phyloP scores from a whole-genome alignment of 2,797 vertebrate genomes.

The Capromys pilorides region DNA sequence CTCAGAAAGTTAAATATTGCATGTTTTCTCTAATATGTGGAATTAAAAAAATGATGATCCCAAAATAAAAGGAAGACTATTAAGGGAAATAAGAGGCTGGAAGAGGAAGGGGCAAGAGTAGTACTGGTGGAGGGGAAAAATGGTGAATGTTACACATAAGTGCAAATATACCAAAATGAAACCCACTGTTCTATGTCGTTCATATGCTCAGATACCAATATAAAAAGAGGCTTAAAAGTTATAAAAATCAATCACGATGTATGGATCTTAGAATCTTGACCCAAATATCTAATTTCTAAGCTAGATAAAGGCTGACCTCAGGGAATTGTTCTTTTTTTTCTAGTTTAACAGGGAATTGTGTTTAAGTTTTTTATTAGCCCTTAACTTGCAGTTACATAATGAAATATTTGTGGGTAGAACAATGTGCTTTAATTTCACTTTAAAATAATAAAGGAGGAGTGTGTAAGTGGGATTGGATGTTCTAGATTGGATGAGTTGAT shows the following conservation, averaged over 20 bases:
- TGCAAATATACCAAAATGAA: not conserved
- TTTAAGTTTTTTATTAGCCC: conserved; percentile 28
- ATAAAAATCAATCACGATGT: not conserved
- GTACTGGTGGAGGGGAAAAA: not conserved
- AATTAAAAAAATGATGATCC: not conserved
- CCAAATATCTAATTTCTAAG: conserved; percentile 11
- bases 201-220: not conserved
- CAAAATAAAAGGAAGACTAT: not conserved
- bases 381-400: conserved; percentile 5
- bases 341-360: not conserved
- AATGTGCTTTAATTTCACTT: not conserved
- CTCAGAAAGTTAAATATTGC: not conserved
- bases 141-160: not conserved
- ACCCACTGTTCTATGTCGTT: not conserved
- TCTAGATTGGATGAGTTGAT: not conserved
- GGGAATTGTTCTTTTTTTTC: conserved; percentile 4
- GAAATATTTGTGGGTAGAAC: not conserved
- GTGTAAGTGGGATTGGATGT: not conserved
- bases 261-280: not conserved
- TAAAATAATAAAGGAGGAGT: not conserved
- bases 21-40: not conserved
- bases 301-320: not conserved
- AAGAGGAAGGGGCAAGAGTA: not conserved
- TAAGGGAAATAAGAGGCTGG: not conserved
- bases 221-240: not conserved